Base-by-base conservation (phyloP, 2,888 invertebrate genomes). In the Pseudeuparius sepicola region DNA sequence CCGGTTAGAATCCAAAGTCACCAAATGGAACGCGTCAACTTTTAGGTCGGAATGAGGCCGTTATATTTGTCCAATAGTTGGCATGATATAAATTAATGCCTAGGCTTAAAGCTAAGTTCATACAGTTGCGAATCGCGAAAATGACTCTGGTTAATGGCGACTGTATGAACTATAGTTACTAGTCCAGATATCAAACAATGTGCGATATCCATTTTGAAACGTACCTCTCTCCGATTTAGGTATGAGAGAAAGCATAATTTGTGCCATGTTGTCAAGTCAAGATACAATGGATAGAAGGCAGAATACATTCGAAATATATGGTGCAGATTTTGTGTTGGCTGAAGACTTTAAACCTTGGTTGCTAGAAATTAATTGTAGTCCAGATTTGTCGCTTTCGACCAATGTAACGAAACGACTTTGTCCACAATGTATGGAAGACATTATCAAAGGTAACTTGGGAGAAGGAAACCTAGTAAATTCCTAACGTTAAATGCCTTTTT, bases 251-350 rank as follows among this genome's bases (percentile, higher is more conserved):
- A 56, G 55, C 37, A 60, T 81, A 18, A 66, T 77, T 6, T 89
- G 88, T 38, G 78, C 89, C 1, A 75, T 92, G 67, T 62, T 92
- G 36, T 85, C 89, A 0, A 85, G 87, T 39, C 92, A 93, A 55
- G 82, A 86, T 31, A 71, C 77, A 6, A 84, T 87, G 82, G 84
- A 85, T 52, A 70, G 83, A 24, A 63, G 79, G 31, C 71, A 74
- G 51, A 87, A 88, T 48, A 88, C 89, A 33, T 94, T 90, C 63
- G 92, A 93, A 61, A 63, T 94, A 13, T 94, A 90, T 51, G 94
- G 94, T 10, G 93, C 93, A 1, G 94, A 94, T 62, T 94, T 94
- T 55, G 89, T 94, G 84, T 65, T 94, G 37, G 82, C 85, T 27
- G 84, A 89, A 37, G 82, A 85, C 51, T 83, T 80, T 49, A 76